Base-by-base conservation (phyloP, 2,888 invertebrate genomes). In the Odontomyia ornata region DNA sequence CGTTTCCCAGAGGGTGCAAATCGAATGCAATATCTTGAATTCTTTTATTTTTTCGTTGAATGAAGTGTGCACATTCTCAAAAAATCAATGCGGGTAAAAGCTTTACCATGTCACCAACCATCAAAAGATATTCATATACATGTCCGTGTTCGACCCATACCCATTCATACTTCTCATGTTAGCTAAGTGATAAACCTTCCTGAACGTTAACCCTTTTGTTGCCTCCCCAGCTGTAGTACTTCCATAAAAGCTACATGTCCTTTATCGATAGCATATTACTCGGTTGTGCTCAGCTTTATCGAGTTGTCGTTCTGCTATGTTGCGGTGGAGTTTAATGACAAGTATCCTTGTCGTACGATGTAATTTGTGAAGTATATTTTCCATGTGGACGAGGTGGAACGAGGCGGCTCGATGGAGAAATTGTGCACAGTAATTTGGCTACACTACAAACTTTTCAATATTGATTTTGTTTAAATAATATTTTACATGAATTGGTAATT, bases 81-180 rank as follows among this genome's bases (percentile, higher is more conserved):
- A 57, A 56, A 78, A 72, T 78, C 73, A 62, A 76, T 60, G 76
- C 36, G 69, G 76, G 73, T 78, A 76, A 78, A 78, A 78, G 78
- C 78, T 76, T 78, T 73, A 76, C 67, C 78, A 75, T 78, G 78
- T 78, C 78, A 71, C 73, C 69, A 77, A 77, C 75, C 75, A 75
- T 72, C 64, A 67, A 60, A 75, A 76, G 65, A 46, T 52, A 47
- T 60, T 36, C 52, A 52, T 60, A 15, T 52, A 15, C 43, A 73
- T 57, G 57, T 73, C 28, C 72, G 13, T 72, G 72, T 56, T 28
- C 11, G 27, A 21, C 9, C 52, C 28, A 56, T 21, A 23, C 47
- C 21, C 25, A 1, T 27, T 43, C 67, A 67, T 2, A 60, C 7
- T 25, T 25, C 60, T 60, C 60, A 7, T 60, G 23, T 25, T 60